These are phyloP conservation scores for Armadillidium nasatum DNA, from an alignment of 1,140 invertebrate species.

Conservation along the genomic window DNA sequence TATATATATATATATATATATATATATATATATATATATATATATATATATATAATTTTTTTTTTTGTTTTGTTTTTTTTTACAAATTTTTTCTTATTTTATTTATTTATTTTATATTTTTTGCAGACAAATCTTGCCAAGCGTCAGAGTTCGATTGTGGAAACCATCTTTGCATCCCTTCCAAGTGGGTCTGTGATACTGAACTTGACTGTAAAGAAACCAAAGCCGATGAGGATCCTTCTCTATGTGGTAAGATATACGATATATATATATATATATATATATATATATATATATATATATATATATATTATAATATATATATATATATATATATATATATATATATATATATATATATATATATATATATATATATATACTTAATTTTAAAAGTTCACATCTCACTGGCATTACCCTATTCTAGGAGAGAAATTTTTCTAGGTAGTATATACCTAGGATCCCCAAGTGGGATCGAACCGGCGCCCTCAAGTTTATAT, in stretches of 20 bases:
- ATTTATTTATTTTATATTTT: neutral
- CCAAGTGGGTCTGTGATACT: neutral
- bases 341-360: neutral
- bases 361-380: slow-evolving; percentile 9
- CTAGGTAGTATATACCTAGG: no score
- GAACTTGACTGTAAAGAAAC: slow-evolving; percentile 1
- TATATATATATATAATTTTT: no score
- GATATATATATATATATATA: neutral
- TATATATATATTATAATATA: slow-evolving; percentile 2
- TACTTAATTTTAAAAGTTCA: no score
- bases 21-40: no score
- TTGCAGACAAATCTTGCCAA: neutral
- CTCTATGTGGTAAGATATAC: neutral
- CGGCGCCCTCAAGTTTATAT: no score
- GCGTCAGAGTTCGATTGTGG: neutral
- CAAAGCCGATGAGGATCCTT: neutral
- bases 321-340: slow-evolving; percentile 1
- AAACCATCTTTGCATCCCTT: neutral
- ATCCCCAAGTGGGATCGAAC: no score
- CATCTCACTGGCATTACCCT: no score
- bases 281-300: neutral
- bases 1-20: no score
- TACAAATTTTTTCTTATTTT: no score
- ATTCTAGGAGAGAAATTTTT: no score
- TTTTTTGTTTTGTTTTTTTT: no score